Conservation (phyloP, 2,888 invertebrate genomes). For the Erynnis tages region DNA sequence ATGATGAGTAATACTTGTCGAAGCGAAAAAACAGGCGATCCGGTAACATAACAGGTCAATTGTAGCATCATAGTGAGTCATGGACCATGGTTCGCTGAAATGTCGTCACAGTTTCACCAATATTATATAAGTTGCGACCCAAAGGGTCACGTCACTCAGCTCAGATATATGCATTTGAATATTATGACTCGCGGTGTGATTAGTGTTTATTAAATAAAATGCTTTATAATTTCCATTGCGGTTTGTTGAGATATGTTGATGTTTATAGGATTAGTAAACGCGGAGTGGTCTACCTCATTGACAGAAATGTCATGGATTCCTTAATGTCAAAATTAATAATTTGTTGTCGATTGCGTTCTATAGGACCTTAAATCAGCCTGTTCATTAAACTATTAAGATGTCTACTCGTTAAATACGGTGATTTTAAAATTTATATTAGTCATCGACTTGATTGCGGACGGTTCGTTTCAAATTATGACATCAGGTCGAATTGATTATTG, state of each 20-base stretch:
- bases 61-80: conserved; percentile 56
- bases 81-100: conserved; percentile 60
- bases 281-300: not conserved
- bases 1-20: conserved; percentile 62
- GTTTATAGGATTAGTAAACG: not conserved
- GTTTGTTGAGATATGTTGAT: not conserved
- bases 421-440: conserved; percentile 13
- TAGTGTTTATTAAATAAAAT: not conserved
- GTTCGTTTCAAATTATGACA: conserved; percentile 11
- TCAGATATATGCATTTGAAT: conserved; percentile 32
- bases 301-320: too few relatives aligned
- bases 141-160: conserved; percentile 45
- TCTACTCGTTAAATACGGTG: conserved; percentile 5
- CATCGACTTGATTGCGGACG: conserved; percentile 12
- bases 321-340: not conserved
- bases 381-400: conserved; percentile 12
- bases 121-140: conserved; percentile 35
- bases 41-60: conserved; percentile 44
- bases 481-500: conserved; percentile 5
- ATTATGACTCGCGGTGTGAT: not conserved
- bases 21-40: conserved; percentile 55
- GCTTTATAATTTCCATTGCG: not conserved
- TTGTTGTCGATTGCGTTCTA: not conserved
- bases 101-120: conserved; percentile 68
- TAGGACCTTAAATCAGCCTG: not conserved